Evolutionary conservation across 2,797 vertebrate genomes (phyloP).

Genomic region (Acomys russatus): DNA sequence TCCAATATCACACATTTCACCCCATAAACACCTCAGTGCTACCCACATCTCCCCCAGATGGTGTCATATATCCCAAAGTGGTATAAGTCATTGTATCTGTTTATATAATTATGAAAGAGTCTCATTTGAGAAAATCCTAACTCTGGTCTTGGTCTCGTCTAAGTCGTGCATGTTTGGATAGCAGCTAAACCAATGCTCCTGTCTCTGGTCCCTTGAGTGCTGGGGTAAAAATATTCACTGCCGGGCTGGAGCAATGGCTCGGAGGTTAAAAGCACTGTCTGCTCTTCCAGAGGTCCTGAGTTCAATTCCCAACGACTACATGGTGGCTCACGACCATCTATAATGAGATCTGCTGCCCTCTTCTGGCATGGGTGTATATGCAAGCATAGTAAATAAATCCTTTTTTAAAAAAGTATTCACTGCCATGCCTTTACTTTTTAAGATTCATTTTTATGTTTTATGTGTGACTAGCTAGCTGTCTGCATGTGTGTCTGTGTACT

Average conservation of each 20-base stretch:
- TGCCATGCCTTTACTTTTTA: neutral
- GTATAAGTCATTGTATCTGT: neutral
- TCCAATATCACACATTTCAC: neutral
- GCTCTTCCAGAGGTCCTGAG: too few species aligned
- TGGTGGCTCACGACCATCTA: too few species aligned
- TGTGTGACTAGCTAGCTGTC: too few species aligned
- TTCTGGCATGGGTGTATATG: too few species aligned
- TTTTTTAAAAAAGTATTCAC: too few species aligned
- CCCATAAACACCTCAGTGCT: neutral
- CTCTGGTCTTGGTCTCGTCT: neutral
- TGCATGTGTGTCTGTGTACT: neutral
- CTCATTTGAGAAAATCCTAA: neutral
- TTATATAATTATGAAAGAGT: neutral
- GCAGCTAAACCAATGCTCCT: constrained; percentile 5
- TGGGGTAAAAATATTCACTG: neutral
- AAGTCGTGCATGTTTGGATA: constrained; percentile 3
- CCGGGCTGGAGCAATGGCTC: too few species aligned
- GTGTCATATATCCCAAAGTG: neutral
- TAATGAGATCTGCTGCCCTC: too few species aligned
- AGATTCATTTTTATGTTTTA: neutral
- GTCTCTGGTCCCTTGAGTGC: neutral
- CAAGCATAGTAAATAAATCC: too few species aligned
- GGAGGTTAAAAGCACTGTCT: too few species aligned
- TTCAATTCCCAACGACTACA: too few species aligned
- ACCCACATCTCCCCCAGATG: neutral